A percentile compares a stretch with the other conserved stretches of the same genome.
These are phyloP conservation scores for Probosciger aterrimus DNA, from an alignment of 2,113 vertebrate species.

Conservation along the genomic window DNA sequence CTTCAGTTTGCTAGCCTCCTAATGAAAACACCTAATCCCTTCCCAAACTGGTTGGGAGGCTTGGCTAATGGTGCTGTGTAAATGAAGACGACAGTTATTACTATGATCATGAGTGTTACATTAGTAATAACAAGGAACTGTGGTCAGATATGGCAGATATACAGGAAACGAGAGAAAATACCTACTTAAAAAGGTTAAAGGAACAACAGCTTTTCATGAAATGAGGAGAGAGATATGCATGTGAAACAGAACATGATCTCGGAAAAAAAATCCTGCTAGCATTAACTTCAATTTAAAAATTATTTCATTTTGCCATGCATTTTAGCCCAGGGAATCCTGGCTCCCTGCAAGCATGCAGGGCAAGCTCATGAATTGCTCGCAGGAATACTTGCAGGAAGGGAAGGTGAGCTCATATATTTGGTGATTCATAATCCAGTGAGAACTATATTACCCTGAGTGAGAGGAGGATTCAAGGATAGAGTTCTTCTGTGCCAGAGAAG, in stretches of 20 bases:
- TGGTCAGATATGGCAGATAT: background rate
- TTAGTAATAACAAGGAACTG: background rate
- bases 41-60: background rate
- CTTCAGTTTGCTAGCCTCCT: background rate
- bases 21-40: slow-evolving; percentile 21
- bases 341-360: background rate
- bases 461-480: background rate
- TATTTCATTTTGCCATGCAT: background rate
- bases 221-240: background rate
- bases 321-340: background rate
- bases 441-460: background rate
- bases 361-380: background rate
- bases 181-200: background rate
- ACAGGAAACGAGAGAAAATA: background rate
- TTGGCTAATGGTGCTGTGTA: slow-evolving; percentile 8
- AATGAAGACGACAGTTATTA: slow-evolving; percentile 5
- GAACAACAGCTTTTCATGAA: background rate
- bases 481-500: background rate
- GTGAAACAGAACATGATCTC: background rate
- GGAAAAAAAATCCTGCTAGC: background rate
- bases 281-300: background rate
- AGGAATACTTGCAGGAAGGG: background rate
- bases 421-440: background rate
- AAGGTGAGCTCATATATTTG: background rate
- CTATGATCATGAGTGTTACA: background rate